Percentiles rank a stretch among this genome's conserved stretches.
Evolutionary conservation across 2,113 vertebrate genomes (phyloP).

Genomic region (Rhipidura dahli): DNA sequence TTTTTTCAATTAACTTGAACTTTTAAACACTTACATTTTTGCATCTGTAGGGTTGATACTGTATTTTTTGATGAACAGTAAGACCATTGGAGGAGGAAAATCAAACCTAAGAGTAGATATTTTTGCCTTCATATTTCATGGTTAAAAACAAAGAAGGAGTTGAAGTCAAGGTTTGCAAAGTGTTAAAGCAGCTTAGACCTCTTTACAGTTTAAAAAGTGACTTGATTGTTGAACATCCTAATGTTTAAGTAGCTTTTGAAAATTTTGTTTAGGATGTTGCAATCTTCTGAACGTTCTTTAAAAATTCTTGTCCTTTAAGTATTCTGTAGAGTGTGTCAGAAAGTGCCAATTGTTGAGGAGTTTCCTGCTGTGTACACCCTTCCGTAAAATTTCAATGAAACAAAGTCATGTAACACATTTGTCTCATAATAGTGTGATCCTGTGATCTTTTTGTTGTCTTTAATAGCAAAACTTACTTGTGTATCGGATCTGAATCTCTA

Average conservation of each 20-base stretch:
- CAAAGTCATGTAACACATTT: background rate
- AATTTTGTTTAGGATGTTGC: background rate
- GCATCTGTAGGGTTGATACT: background rate
- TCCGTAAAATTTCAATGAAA: background rate
- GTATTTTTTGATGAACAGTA: background rate
- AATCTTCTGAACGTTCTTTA: background rate
- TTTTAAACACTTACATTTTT: background rate
- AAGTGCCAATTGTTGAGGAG: background rate
- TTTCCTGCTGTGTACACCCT: background rate
- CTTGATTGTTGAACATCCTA: background rate
- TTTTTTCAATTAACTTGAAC: background rate
- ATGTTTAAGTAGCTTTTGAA: background rate
- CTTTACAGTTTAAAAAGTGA: background rate
- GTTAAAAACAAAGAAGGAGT: background rate
- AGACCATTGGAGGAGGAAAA: background rate
- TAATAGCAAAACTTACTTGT: slow-evolving; percentile 51
- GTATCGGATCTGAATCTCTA: slow-evolving; percentile 49
- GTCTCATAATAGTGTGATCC: slow-evolving; percentile 30
- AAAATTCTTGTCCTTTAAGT: background rate
- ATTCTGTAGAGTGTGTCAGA: background rate
- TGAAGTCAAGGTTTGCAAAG: background rate
- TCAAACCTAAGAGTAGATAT: background rate
- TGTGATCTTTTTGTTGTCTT: slow-evolving; percentile 51
- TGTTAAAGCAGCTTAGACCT: background rate
- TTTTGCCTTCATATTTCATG: background rate